Percentiles rank a stretch among this genome's conserved stretches.
Conservation (phyloP, 2,113 vertebrate genomes). For the Beaufortia kweichowensis region DNA sequence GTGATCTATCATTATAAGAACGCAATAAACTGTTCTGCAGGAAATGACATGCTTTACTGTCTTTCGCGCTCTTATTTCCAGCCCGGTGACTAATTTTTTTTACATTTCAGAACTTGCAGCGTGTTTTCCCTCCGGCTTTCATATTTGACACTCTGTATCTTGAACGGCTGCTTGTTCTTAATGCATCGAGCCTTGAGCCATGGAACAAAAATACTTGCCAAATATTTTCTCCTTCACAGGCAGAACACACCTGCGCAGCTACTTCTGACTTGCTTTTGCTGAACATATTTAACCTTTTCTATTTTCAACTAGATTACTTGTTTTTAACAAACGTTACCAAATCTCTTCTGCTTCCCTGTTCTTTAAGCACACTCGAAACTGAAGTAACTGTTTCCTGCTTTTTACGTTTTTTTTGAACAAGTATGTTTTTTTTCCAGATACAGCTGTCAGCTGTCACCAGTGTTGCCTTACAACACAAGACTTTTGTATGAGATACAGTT, state of each 20-base stretch:
- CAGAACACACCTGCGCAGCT: constrained; percentile 34
- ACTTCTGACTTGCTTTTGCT: constrained; percentile 37
- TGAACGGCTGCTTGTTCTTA: constrained; percentile 13
- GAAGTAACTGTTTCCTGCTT: neutral
- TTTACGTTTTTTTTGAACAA: neutral
- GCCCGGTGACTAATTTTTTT: constrained; percentile 5
- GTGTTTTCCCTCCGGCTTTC: neutral
- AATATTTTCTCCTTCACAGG: neutral
- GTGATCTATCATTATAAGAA: constrained; percentile 44
- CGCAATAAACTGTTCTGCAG: constrained; percentile 15
- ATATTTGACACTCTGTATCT: constrained; percentile 23
- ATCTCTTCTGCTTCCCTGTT: constrained; percentile 34
- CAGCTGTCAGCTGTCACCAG: too few relatives aligned
- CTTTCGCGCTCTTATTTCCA: neutral
- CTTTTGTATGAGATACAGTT: neutral
- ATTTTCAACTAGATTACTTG: constrained; percentile 28
- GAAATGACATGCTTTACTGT: constrained; percentile 33
- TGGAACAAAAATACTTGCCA: constrained; percentile 18
- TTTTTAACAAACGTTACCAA: constrained; percentile 21
- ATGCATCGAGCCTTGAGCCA: neutral
- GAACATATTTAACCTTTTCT: constrained; percentile 33
- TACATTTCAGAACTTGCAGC: neutral
- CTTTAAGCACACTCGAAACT: neutral
- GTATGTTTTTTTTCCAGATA: neutral
- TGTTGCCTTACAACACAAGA: too few relatives aligned